Evolutionary conservation across 2,888 invertebrate genomes (phyloP), one percentile per base, ranked within the genome.

Genomic region (Omphaloscelis lunosa): DNA sequence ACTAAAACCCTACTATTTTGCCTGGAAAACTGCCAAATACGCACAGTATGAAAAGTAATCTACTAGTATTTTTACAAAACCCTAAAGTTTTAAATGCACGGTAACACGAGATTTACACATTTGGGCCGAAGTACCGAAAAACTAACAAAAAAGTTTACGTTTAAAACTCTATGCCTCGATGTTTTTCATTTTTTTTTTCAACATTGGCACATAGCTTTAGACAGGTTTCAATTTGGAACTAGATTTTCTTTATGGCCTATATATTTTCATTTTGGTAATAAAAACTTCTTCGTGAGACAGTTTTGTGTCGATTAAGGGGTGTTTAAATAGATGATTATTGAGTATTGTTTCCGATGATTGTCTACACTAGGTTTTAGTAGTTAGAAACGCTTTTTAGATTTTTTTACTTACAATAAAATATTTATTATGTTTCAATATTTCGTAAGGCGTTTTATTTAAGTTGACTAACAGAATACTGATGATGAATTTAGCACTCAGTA

Each of bases 91-190:
- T 56, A 51, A 79, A 75, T 79, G 76, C 45, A 73, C 75, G 6
- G 62, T 48, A 68, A 75, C 85, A 80, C 73, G 83, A 65, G 75
- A 80, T 83, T 72, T 83, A 85, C 75, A 83, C 79, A 61, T 70
- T 76, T 74, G 51, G 71, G 72, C 61, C 8, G 75, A 62, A 62
- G 58, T 68, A 41, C 20, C 58, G 27, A 74, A 85, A 70, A 71
- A 72, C 48, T 56, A 74, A 74, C 82, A 71, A 83, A 83, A 83
- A 85, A 80, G 69, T 80, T 85, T 73, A 72, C 72, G 66, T 62
- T 83, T 63, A 77, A 85, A 85, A 75, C 62, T 73, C 73, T 62
- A 75, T 75, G 72, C 34, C 67, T 73, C 41, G 15, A 41, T 45
- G 5, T n/a, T 23, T 56, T 59, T 58, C 34, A 34, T 61, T 29